Conservation (phyloP, 2,113 vertebrate genomes). For the Vicugna pacos region DNA sequence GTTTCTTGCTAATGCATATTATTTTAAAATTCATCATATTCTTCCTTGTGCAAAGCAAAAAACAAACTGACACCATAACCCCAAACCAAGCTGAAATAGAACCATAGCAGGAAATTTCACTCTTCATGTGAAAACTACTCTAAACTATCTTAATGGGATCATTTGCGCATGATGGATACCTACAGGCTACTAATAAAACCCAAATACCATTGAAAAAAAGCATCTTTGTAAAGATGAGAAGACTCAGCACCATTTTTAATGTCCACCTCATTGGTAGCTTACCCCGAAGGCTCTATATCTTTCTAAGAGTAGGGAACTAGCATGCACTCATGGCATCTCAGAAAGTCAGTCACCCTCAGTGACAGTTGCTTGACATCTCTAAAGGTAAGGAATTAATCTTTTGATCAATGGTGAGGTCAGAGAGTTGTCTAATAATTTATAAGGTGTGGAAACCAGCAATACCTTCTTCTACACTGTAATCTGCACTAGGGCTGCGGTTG, state of each 20-base stretch:
- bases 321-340: background rate
- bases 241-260: background rate
- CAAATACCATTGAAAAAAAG: background rate
- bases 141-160: background rate
- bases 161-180: background rate
- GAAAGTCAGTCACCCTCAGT: background rate
- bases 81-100: background rate
- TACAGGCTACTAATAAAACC: background rate
- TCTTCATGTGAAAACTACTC: conserved; percentile 42
- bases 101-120: background rate
- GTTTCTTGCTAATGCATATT: background rate
- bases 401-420: background rate
- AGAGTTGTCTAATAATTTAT: background rate
- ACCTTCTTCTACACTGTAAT: background rate
- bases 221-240: background rate
- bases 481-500: no score
- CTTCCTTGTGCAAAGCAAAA: conserved; percentile 12
- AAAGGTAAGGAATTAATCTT: background rate
- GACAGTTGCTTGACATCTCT: background rate
- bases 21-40: background rate
- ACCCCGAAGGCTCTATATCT: background rate
- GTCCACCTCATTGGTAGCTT: background rate
- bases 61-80: background rate
- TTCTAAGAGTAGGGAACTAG: background rate
- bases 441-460: background rate